Percentiles rank a stretch among this genome's conserved stretches.
Conservation (phyloP, 2,797 vertebrate species). For the Ceryle rudis region DNA sequence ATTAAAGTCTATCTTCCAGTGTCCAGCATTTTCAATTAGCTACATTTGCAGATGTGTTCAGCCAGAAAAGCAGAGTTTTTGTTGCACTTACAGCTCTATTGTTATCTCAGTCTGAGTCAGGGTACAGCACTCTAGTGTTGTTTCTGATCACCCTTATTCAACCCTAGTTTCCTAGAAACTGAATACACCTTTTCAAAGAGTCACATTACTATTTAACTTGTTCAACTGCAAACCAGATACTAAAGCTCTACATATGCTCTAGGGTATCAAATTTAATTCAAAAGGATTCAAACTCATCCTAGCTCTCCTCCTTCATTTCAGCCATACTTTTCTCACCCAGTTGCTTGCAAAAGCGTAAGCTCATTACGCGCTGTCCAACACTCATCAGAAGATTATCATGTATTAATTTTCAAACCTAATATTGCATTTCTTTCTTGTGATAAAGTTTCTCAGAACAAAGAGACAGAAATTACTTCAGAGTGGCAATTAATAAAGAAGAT, state of each 20-base stretch:
- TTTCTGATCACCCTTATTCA: not conserved
- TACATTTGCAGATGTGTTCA: not conserved
- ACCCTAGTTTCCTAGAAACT: not conserved
- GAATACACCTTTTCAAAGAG: not conserved
- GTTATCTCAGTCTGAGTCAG: not conserved
- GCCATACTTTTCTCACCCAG: not conserved
- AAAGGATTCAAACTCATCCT: not conserved
- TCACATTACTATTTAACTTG: not conserved
- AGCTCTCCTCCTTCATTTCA: constrained; percentile 53
- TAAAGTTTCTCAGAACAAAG: constrained; percentile 73
- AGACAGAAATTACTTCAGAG: constrained; percentile 65
- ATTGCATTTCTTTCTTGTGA: constrained; percentile 65
- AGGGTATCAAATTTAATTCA: constrained; percentile 23
- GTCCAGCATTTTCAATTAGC: not conserved
- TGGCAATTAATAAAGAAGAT: constrained; percentile 79
- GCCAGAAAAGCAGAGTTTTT: not conserved
- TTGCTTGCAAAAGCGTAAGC: constrained; percentile 45
- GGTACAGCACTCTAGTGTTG: not conserved
- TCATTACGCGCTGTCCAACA: constrained; percentile 64
- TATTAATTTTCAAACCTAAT: constrained; percentile 72
- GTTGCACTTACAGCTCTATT: not conserved
- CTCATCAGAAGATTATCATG: constrained; percentile 73
- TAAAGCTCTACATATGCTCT: not conserved
- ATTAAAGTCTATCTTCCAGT: not conserved
- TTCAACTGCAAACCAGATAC: not conserved